phyloP scores from a whole-genome alignment of 1,140 invertebrate species.

The Thaumatotibia leucotreta region DNA sequence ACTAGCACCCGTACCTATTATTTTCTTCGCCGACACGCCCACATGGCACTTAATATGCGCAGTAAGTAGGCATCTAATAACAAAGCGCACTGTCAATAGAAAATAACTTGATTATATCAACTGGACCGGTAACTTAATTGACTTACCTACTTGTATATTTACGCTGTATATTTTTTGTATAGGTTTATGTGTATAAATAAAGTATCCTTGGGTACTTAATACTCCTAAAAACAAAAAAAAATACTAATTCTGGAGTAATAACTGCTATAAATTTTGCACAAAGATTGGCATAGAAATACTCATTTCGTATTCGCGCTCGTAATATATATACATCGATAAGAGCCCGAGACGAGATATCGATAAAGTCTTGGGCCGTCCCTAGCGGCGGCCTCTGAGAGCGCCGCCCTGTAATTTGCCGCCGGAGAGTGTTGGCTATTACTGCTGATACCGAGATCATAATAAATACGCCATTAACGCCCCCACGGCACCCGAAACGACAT shows the following conservation, averaged over 20 bases:
- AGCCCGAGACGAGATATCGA: slow-evolving; percentile 39
- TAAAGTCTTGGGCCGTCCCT: slow-evolving; percentile 42
- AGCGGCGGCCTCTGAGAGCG: slow-evolving; percentile 50
- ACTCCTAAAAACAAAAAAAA: background rate
- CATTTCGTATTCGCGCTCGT: slow-evolving; percentile 31
- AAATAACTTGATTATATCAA: slow-evolving; percentile 7
- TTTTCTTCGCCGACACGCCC: background rate
- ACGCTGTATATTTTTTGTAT: background rate
- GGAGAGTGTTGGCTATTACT: slow-evolving; percentile 70
- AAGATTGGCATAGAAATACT: slow-evolving; percentile 24
- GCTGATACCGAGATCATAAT: slow-evolving; percentile 74
- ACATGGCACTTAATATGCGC: background rate
- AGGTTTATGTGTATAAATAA: background rate
- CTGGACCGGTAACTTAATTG: background rate
- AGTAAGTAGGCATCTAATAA: slow-evolving; percentile 3
- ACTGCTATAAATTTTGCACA: slow-evolving; percentile 9
- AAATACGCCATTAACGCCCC: slow-evolving; percentile 75
- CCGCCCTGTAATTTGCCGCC: slow-evolving; percentile 75
- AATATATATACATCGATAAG: slow-evolving; percentile 39
- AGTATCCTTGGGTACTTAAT: background rate
- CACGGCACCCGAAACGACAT: slow-evolving; percentile 65
- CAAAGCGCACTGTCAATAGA: slow-evolving; percentile 7
- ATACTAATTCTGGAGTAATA: background rate
- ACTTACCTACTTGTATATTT: background rate
- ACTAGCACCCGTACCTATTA: background rate